Base-by-base conservation (phyloP, 2,113 vertebrate genomes). In the Scomber japonicus region DNA sequence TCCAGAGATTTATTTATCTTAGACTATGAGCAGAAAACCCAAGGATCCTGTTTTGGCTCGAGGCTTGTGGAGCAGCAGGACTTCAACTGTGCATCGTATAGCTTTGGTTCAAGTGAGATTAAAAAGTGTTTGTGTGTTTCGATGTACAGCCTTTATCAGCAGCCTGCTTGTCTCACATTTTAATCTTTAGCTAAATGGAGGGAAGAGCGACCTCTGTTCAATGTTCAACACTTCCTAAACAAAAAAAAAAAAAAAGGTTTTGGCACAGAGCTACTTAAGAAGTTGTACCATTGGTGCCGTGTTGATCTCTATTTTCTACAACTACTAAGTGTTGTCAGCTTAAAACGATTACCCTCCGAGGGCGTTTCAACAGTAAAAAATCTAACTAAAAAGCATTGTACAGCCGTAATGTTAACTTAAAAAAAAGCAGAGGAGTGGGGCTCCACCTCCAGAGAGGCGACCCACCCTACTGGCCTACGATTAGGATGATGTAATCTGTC, bases 21-120 rank as follows among this genome's bases (percentile, higher is more conserved):
- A 2, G 31, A 6, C 17, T 27, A 40, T 24, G 7, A 53, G 16
- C 46, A 45, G 16, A n/a, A 51, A 53, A 10, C 19, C 11, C 1
- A 8, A 24, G 2, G 6, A 19, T 45, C 17, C 35, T 55, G n/a
- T 63, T n/a, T 24, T 2, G 2, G 27, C 13, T 60, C 4, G 24
- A 78, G 30, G 30, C 48, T 11, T 6, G 57, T 40, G 50, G 40
- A 57, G 15, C 71, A 69, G 50, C 64, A 55, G 35, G n/a, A 56
- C 72, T 56, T 57, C 44, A 31, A 13, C 57, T 10, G 49, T 48
- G 15, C 19, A 0, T 65, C n/a, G 24, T 13, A 15, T 10, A 17
- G 64, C 80, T 81, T 85, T 83, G 84, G 79, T 81, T 80, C 60
- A 60, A 59, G 55, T 56, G 54, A 60, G 15, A 11, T 71, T 50